Evolutionary conservation across 2,797 vertebrate species (phyloP).

Genomic region (Coregonus ussuriensis): DNA sequence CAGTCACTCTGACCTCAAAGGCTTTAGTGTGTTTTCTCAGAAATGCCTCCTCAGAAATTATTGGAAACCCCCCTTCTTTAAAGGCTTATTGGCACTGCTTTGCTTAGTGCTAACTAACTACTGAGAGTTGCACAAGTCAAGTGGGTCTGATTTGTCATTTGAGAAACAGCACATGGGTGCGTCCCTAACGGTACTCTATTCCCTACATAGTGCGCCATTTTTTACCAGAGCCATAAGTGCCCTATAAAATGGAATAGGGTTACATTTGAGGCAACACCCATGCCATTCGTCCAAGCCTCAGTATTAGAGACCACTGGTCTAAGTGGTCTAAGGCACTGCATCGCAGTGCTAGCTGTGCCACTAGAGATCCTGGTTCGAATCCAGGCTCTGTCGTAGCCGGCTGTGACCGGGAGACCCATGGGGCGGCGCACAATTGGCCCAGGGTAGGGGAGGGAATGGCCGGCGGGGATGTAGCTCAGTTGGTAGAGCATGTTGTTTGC

Average conservation of each 20-base stretch:
- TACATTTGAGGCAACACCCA: not conserved
- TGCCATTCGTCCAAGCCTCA: not conserved
- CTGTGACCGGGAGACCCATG: too few relatives aligned
- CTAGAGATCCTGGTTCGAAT: too few relatives aligned
- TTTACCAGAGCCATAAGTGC: too few relatives aligned
- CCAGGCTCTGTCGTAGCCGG: too few relatives aligned
- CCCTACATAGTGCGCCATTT: too few relatives aligned
- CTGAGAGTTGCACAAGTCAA: constrained; percentile 13
- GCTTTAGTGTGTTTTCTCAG: constrained; percentile 33
- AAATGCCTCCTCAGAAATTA: constrained; percentile 33
- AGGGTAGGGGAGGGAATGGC: too few relatives aligned
- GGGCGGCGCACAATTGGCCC: too few relatives aligned
- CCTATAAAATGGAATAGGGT: not conserved
- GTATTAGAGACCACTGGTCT: not conserved
- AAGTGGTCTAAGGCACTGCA: not conserved
- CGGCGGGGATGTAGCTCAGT: too few relatives aligned
- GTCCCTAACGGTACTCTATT: not conserved
- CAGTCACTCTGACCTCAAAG: constrained; percentile 23
- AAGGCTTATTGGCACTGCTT: constrained; percentile 40
- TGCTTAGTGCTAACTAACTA: constrained; percentile 10
- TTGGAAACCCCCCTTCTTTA: constrained; percentile 49
- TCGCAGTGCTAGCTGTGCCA: too few relatives aligned
- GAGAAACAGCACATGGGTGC: not conserved
- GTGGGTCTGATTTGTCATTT: constrained; percentile 6
- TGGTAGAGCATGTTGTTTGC: too few relatives aligned